Evolutionary conservation across 2,888 invertebrate species (phyloP).

Genomic region (Cheilosia urbana): DNA sequence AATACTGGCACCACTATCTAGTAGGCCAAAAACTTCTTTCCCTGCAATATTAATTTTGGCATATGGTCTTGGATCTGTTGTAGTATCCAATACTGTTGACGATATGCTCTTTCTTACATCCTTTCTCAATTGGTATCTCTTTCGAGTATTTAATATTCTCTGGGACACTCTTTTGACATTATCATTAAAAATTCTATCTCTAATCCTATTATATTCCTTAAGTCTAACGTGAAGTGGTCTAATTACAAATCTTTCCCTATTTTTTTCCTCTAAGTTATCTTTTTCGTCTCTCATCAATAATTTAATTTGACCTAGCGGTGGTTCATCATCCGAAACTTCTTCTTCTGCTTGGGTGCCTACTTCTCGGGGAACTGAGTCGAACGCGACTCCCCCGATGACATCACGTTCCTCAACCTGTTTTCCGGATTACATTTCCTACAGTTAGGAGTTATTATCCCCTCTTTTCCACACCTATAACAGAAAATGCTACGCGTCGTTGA

Average conservation of each 20-base stretch:
- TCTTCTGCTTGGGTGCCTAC: too few species aligned
- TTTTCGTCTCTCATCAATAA: too few species aligned
- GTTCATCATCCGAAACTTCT: not conserved
- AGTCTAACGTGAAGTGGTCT: constrained; percentile 7
- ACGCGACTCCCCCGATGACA: too few species aligned
- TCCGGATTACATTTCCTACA: not conserved
- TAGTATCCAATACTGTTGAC: not conserved
- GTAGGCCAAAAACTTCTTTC: too few species aligned
- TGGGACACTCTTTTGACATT: not conserved
- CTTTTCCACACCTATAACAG: constrained; percentile 4
- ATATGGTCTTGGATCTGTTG: constrained; percentile 1
- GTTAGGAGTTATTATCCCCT: constrained; percentile 3
- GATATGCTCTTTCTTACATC: not conserved
- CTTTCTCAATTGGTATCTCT: not conserved
- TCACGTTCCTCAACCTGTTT: constrained; percentile 19
- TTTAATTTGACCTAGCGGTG: not conserved
- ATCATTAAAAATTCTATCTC: constrained; percentile 16
- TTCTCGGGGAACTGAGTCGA: too few species aligned
- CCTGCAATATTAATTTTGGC: not conserved
- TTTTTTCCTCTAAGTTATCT: not conserved
- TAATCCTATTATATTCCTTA: constrained; percentile 1
- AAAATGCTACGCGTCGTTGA: not conserved
- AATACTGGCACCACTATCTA: too few species aligned
- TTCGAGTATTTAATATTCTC: not conserved
- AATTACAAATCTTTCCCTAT: not conserved